These are phyloP conservation scores for Montipora foliosa DNA, from an alignment of 64 coral and sea anemone genomes.

Conservation along the genomic window DNA sequence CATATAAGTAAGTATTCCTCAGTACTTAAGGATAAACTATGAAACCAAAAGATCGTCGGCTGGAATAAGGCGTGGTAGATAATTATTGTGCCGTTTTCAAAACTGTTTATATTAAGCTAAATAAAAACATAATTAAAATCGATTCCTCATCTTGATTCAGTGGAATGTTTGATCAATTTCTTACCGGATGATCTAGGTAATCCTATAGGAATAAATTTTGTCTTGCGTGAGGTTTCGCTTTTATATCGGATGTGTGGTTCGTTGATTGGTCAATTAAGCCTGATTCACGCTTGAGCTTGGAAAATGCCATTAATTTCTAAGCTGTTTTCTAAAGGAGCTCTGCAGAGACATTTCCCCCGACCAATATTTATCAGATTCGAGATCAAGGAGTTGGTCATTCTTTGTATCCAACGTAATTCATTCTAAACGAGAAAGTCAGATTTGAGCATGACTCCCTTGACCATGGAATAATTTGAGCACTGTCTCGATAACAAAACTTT, in stretches of 20 bases:
- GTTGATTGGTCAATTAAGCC: background rate
- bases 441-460: background rate
- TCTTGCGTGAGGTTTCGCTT: background rate
- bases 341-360: background rate
- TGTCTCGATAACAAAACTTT: background rate
- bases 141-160: background rate
- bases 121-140: background rate
- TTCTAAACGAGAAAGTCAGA: background rate
- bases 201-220: background rate
- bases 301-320: background rate
- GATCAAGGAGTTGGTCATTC: background rate
- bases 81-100: no score
- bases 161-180: background rate
- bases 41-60: no score
- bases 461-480: background rate
- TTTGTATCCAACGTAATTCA: background rate
- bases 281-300: background rate
- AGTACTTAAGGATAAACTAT: no score
- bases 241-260: slow-evolving; percentile 14
- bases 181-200: background rate
- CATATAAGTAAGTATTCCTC: background rate
- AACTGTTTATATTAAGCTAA: no score
- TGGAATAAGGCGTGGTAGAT: no score
- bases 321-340: background rate
- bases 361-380: slow-evolving; percentile 12